Evolutionary conservation across 2,888 invertebrate species (phyloP).

Genomic region (Phalera bucephala): DNA sequence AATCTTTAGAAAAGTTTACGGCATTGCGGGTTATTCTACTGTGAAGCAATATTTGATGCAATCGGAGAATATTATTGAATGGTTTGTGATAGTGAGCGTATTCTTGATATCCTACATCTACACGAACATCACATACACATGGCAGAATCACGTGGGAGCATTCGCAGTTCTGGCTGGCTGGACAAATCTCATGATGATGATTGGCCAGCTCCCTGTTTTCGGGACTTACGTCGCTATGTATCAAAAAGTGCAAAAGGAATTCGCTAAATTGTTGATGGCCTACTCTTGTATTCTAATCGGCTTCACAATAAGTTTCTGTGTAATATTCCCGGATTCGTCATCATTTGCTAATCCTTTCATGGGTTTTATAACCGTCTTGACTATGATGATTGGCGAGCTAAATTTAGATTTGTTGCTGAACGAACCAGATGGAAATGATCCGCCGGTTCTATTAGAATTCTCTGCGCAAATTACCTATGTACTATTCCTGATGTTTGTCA

Average conservation of each 20-base stretch:
- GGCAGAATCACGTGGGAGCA: slow-evolving; percentile 94
- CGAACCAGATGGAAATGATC: slow-evolving; percentile 89
- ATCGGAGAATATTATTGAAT: slow-evolving; percentile 93
- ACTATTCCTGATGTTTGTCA: slow-evolving; percentile 91
- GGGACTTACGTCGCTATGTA: slow-evolving; percentile 96
- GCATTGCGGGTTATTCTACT: slow-evolving; percentile 91
- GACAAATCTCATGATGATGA: slow-evolving; percentile 96
- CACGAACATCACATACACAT: slow-evolving; percentile 88
- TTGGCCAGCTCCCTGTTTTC: slow-evolving; percentile 93
- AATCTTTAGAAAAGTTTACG: slow-evolving; percentile 90
- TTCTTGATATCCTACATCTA: slow-evolving; percentile 92
- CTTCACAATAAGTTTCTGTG: slow-evolving; percentile 94
- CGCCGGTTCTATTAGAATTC: slow-evolving; percentile 89
- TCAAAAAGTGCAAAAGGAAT: slow-evolving; percentile 93
- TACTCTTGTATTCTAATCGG: slow-evolving; percentile 93
- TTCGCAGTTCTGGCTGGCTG: slow-evolving; percentile 93
- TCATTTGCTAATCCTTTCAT: slow-evolving; percentile 93
- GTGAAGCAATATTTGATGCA: slow-evolving; percentile 92
- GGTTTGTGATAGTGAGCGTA: slow-evolving; percentile 93
- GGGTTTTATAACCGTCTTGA: slow-evolving; percentile 92
- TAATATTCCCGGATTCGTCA: slow-evolving; percentile 92
- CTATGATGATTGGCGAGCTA: slow-evolving; percentile 95
- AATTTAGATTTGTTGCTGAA: slow-evolving; percentile 89
- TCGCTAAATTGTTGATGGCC: slow-evolving; percentile 92
- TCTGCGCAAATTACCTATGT: slow-evolving; percentile 93